Evolutionary conservation across 2,113 vertebrate genomes (phyloP), one percentile per base, ranked within the genome.

Genomic region (Aphyosemion australe): DNA sequence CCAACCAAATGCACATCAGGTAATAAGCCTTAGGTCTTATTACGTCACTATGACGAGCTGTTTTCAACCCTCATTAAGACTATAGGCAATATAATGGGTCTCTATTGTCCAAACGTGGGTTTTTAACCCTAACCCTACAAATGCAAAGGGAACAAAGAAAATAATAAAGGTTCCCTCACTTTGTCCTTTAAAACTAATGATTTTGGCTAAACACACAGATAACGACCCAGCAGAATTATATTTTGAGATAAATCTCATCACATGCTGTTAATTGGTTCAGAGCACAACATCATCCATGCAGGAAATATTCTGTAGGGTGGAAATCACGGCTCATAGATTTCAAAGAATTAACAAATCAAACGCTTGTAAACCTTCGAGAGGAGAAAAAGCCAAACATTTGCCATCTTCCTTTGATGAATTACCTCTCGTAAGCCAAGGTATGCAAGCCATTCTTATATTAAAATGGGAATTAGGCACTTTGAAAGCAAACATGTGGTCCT

Each of bases 351-450:
- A 73, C 61, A 69, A 61, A 57, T 1, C 61, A 55, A 69, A 67
- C 76, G 69, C 60, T 61, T 12, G 18, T 69, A 85, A 82, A 84
- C 63, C 41, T 69, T 55, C 63, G 65, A 57, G 56, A 62, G 26
- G 50, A 79, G 67, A 52, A 65, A n/a, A 74, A 71, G 70, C 82
- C 72, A 82, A 83, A 87, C 72, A 80, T 21, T 64, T 77, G 59
- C 62, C 77, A 79, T 74, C 67, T 85, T 69, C 69, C 63, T 76
- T 69, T 62, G 50, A 82, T 84, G 68, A 43, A 84, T 78, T 70
- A 61, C 18, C 39, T 52, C 14, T 0, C 26, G 19, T 8, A n/a
- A 54, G 82, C 82, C 84, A 86, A 82, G 19, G 51, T 74, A 79
- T 83, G 62, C 39, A 26, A 76, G 61, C 16, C 59, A 56, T 79